Percentiles rank a stretch among this genome's conserved stretches.
phyloP scores from a whole-genome alignment of 2,797 vertebrate genomes.

The Prunella strophiata region DNA sequence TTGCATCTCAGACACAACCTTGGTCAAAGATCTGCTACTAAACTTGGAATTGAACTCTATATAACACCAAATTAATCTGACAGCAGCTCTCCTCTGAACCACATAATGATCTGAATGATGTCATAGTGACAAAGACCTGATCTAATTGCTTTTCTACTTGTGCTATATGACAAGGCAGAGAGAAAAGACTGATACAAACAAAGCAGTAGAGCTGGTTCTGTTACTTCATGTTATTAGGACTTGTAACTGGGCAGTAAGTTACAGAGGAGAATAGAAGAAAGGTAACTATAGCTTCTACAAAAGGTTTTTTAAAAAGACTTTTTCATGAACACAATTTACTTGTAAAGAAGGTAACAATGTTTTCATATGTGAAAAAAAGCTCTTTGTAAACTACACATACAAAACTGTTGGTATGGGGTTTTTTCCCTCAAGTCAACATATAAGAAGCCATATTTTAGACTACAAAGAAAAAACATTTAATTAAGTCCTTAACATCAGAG shows the following conservation, averaged over 20 bases:
- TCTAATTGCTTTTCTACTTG: neutral
- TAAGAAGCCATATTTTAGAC: neutral
- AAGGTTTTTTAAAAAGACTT: neutral
- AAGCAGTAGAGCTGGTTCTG: neutral
- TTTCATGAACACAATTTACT: neutral
- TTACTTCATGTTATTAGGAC: neutral
- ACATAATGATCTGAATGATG: neutral
- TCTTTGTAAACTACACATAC: neutral
- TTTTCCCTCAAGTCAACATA: neutral
- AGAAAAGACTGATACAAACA: neutral
- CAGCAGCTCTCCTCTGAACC: neutral
- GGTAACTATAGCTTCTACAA: neutral
- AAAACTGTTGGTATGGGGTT: rapidly evolving
- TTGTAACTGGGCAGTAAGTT: neutral
- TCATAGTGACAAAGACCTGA: neutral
- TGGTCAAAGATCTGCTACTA: neutral
- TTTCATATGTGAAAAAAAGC: neutral
- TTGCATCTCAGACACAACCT: neutral
- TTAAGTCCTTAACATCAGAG: neutral
- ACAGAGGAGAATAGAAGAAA: neutral
- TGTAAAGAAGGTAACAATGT: neutral
- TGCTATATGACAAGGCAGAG: neutral
- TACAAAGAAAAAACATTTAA: neutral
- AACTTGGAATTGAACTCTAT: neutral
- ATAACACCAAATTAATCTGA: neutral